These are phyloP conservation scores for Hylia prasina DNA, from an alignment of 2,113 vertebrate species.

Conservation along the genomic window DNA sequence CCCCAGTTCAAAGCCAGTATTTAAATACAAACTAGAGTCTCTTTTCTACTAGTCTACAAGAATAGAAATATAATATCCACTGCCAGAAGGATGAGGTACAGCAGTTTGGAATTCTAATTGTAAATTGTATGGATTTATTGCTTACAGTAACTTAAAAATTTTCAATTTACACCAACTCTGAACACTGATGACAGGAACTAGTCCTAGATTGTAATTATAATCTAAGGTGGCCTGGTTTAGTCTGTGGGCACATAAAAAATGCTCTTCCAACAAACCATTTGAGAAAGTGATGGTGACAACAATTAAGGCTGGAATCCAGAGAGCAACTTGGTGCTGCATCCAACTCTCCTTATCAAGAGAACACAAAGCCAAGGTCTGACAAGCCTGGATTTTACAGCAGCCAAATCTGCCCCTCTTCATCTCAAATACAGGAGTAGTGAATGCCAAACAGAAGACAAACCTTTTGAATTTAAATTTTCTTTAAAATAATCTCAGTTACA, in stretches of 20 bases:
- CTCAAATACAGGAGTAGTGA: neutral
- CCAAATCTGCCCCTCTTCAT: neutral
- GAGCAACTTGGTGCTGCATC: neutral
- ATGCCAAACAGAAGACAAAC: neutral
- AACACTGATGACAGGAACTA: neutral
- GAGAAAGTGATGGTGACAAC: neutral
- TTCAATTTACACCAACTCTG: neutral
- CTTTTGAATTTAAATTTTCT: neutral
- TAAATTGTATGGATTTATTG: neutral
- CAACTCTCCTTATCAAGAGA: fast-evolving
- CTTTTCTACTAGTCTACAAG: neutral
- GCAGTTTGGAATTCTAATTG: neutral
- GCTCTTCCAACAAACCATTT: neutral
- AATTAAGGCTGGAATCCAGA: neutral
- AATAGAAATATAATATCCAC: neutral
- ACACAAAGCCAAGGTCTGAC: neutral
- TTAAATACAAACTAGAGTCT: neutral
- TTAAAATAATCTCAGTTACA: neutral
- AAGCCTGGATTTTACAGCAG: neutral
- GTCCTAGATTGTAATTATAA: neutral
- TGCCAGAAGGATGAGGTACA: neutral
- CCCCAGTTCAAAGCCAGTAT: neutral
- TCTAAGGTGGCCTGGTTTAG: neutral
- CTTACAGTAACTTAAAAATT: neutral
- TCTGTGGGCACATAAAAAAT: neutral